A percentile compares a stretch with the other conserved stretches of the same genome.
Evolutionary conservation across 1,140 invertebrate species (phyloP).

Genomic region (Heliconius congener): DNA sequence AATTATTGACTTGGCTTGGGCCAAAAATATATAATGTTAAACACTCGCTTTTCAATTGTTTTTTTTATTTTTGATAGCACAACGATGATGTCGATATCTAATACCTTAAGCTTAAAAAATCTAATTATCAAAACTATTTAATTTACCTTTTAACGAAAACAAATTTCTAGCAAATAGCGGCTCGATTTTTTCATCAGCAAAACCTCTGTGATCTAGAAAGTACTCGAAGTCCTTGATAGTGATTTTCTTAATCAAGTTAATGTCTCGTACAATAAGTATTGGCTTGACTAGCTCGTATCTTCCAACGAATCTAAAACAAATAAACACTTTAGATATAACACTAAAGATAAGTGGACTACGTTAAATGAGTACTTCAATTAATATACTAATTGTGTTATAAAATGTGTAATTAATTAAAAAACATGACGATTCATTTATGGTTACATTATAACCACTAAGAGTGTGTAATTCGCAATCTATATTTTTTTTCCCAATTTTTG

Average conservation of each 20-base stretch:
- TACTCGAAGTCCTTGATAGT: slow-evolving; percentile 35
- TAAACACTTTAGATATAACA: neutral
- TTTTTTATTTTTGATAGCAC: no score
- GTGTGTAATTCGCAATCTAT: no score
- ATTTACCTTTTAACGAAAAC: slow-evolving; percentile 37
- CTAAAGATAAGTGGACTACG: neutral
- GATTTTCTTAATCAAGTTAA: slow-evolving; percentile 32
- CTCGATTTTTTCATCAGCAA: slow-evolving; percentile 26
- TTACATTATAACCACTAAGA: no score
- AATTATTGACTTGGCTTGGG: neutral
- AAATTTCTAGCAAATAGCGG: slow-evolving; percentile 34
- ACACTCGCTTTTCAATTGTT: no score
- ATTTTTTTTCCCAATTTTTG: no score
- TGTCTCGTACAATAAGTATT: slow-evolving; percentile 23
- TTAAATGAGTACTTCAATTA: no score
- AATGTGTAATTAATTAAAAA: neutral
- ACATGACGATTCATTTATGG: no score
- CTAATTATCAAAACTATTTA: no score
- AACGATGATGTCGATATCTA: no score
- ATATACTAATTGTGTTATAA: neutral
- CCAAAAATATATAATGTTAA: no score
- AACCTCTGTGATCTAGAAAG: slow-evolving; percentile 32
- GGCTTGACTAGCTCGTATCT: slow-evolving; percentile 33
- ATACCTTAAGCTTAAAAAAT: no score
- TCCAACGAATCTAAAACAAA: slow-evolving; percentile 30